These are phyloP conservation scores for Melopsittacus undulatus DNA, from an alignment of 2,797 vertebrate species.

Conservation along the genomic window DNA sequence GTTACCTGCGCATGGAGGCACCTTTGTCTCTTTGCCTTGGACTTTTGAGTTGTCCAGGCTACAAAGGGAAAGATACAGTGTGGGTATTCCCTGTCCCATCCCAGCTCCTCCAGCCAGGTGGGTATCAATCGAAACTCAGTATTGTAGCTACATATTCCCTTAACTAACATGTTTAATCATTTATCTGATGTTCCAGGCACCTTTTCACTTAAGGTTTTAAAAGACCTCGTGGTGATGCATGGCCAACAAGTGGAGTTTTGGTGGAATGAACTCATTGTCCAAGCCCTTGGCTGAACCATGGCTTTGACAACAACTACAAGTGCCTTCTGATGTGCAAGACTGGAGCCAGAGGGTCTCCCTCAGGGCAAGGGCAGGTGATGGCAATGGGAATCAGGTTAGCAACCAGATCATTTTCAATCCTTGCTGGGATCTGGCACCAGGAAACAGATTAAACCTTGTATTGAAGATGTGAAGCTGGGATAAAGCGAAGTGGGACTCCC, in stretches of 20 bases:
- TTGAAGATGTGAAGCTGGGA: not conserved
- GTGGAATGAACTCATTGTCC: not conserved
- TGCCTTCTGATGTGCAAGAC: not conserved
- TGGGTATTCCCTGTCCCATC: not conserved
- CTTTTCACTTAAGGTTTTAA: not conserved
- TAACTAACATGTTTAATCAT: not conserved
- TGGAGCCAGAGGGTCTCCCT: accelerated
- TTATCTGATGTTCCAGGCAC: not conserved
- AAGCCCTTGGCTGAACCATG: not conserved
- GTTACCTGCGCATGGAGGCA: not conserved
- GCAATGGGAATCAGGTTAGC: not conserved
- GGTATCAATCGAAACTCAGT: not conserved
- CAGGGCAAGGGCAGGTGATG: not conserved
- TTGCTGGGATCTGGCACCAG: not conserved
- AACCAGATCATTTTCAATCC: not conserved
- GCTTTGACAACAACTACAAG: not conserved
- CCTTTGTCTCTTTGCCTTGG: accelerated
- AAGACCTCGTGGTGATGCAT: not conserved
- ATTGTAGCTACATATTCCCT: accelerated
- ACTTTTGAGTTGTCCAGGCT: not conserved
- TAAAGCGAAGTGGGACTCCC: not conserved
- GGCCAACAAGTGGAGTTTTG: not conserved
- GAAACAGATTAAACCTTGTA: not conserved
- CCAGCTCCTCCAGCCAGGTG: not conserved
- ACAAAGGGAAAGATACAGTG: accelerated